These are phyloP conservation scores for Pocillopora meandrina DNA, from an alignment of 92 coral and sea anemone species.

Conservation along the genomic window DNA sequence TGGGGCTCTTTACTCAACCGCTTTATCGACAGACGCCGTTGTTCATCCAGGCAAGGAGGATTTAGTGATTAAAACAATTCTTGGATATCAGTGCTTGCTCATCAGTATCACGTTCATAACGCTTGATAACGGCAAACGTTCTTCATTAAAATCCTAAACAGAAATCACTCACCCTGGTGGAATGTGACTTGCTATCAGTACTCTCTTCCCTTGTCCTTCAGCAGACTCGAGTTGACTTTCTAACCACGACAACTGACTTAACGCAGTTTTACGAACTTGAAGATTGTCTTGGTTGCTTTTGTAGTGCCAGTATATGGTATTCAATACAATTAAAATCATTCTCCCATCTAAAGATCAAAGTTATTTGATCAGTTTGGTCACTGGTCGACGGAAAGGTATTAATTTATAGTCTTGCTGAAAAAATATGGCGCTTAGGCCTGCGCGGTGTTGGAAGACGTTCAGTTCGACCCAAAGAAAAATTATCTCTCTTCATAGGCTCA, in stretches of 20 bases:
- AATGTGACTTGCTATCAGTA: constrained; percentile 71
- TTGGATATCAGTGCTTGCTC: no score
- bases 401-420: no score
- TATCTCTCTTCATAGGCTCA: no score
- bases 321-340: constrained; percentile 70
- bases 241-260: constrained; percentile 73
- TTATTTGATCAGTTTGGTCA: not conserved
- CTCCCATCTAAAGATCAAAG: constrained; percentile 56
- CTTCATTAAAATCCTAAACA: not conserved
- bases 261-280: constrained; percentile 63
- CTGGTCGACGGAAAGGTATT: not conserved
- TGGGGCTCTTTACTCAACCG: no score
- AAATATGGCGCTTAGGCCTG: no score
- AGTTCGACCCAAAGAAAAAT: not conserved
- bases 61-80: no score
- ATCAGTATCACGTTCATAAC: no score
- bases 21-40: no score
- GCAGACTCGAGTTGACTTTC: constrained; percentile 71
- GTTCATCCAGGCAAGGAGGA: no score
- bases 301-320: constrained; percentile 73
- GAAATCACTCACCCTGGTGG: constrained; percentile 74
- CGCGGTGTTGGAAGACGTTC: no score
- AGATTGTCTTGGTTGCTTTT: constrained; percentile 36
- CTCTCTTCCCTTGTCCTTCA: constrained; percentile 55
- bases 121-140: no score